phyloP scores from a whole-genome alignment of 2,797 vertebrate genomes.

The Myoxocephalus aenaeus region DNA sequence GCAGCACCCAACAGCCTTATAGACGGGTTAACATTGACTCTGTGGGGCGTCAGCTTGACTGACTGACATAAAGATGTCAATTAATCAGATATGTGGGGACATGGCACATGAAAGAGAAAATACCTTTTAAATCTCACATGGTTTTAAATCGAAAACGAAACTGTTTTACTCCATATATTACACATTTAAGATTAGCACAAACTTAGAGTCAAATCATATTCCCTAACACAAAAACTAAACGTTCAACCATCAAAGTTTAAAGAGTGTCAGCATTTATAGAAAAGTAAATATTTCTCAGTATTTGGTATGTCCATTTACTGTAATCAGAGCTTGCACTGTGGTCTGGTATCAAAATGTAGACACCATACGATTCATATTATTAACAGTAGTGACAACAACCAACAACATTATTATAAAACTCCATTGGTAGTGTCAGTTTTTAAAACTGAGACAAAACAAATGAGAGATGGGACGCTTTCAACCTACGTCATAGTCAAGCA shows the following conservation, averaged over 20 bases:
- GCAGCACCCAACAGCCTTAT: slow-evolving; percentile 3
- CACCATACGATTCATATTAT: background rate
- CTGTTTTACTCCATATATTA: background rate
- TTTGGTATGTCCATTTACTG: background rate
- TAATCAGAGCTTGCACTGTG: background rate
- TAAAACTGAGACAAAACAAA: background rate
- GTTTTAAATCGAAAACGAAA: background rate
- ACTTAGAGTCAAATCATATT: background rate
- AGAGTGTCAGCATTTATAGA: background rate
- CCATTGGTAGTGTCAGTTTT: no score
- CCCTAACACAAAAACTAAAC: background rate
- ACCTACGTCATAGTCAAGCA: background rate
- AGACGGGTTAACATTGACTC: background rate
- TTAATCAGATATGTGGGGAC: background rate
- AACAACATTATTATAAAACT: background rate
- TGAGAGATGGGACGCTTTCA: background rate
- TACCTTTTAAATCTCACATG: background rate
- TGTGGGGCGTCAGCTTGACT: background rate
- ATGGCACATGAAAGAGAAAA: background rate
- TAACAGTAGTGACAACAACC: background rate
- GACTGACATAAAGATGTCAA: background rate
- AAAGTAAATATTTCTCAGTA: background rate
- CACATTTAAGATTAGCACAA: background rate
- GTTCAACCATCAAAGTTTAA: background rate
- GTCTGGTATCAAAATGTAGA: background rate